These are phyloP conservation scores for Coptodon bakossiorum DNA, from an alignment of 2,113 vertebrate species.

Conservation along the genomic window DNA sequence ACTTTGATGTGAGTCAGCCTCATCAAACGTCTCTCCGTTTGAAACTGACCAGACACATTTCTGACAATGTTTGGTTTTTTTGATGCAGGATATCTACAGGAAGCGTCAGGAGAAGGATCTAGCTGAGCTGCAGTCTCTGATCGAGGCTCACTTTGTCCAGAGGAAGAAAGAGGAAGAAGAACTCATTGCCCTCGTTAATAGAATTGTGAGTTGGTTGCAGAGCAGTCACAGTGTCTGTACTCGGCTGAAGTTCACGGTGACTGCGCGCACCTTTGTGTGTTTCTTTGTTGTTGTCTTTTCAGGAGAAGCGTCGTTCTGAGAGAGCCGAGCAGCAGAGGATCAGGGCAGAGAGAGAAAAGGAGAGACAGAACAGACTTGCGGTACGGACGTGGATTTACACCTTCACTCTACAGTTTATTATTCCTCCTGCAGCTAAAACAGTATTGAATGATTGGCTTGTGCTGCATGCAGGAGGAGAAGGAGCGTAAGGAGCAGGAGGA, in stretches of 20 bases:
- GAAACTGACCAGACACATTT: background rate
- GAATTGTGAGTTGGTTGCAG: conserved; percentile 73
- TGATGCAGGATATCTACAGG: conserved; percentile 82
- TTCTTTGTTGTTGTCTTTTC: background rate
- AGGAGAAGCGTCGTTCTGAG: conserved; percentile 77
- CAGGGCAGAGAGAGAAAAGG: conserved; percentile 73
- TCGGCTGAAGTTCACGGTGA: background rate
- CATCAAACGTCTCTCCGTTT: background rate
- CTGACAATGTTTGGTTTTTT: background rate
- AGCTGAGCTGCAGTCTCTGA: conserved; percentile 85
- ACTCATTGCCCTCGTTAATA: conserved; percentile 80
- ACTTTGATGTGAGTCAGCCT: conserved; percentile 71
- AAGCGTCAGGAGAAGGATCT: conserved; percentile 91
- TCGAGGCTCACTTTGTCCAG: conserved; percentile 87
- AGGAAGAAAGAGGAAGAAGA: conserved; percentile 90
- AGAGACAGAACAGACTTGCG: conserved; percentile 70
- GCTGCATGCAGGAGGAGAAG: conserved; percentile 69
- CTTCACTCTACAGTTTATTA: background rate
- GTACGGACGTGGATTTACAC: conserved; percentile 17
- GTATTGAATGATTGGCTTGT: background rate
- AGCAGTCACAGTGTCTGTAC: background rate
- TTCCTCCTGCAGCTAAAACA: background rate
- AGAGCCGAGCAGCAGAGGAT: conserved; percentile 75
- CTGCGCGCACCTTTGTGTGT: background rate
- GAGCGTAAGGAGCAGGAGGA: conserved; percentile 75